Conservation (phyloP, 2,888 invertebrate genomes). For the Andrena bucephala region DNA sequence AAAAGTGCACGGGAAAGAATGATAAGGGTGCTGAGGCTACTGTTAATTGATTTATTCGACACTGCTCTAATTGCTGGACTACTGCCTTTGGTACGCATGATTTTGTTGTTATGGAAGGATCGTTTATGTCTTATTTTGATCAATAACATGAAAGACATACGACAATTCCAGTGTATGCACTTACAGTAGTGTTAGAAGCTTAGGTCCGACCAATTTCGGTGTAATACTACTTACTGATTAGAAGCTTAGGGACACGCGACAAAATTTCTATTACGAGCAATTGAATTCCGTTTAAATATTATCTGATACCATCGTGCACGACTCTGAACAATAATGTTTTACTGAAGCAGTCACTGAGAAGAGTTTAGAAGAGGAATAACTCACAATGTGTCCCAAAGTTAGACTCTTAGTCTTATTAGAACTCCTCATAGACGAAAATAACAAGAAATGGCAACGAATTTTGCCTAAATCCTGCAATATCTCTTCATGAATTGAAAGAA, state of each 20-base stretch:
- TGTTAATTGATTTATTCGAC: not conserved
- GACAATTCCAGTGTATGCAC: not conserved
- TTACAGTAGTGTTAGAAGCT: not conserved
- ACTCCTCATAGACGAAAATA: too few relatives aligned
- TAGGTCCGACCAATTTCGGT: not conserved
- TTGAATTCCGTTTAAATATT: not conserved
- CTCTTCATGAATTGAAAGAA: slow-evolving; percentile 3
- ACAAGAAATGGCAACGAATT: too few relatives aligned
- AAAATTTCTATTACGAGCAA: not conserved
- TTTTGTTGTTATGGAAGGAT: not conserved
- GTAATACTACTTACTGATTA: not conserved
- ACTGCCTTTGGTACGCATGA: not conserved
- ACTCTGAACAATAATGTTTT: not conserved
- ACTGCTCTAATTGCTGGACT: not conserved
- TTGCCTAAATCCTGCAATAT: not conserved
- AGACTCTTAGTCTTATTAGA: too few relatives aligned
- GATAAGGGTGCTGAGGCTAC: not conserved
- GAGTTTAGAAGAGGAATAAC: too few relatives aligned
- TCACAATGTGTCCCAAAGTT: too few relatives aligned
- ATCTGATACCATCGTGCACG: not conserved
- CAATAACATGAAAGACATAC: too few relatives aligned
- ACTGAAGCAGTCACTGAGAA: not conserved
- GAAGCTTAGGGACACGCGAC: not conserved
- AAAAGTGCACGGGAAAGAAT: not conserved
- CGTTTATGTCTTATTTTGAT: not conserved